Evolutionary conservation across 2,888 invertebrate genomes (phyloP).

Genomic region (Ectropis crepuscularia): DNA sequence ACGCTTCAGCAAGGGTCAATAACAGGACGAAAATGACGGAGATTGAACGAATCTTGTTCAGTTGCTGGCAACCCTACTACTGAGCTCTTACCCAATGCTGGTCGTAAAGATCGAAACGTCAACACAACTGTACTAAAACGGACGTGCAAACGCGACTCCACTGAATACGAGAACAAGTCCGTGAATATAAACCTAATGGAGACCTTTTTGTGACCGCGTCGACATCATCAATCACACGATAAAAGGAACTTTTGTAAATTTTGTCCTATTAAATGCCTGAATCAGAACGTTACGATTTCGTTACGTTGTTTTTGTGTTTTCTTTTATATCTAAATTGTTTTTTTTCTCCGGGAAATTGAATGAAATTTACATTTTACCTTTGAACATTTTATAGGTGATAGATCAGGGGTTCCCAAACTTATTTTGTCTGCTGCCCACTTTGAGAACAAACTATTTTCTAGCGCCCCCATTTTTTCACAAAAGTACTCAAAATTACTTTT

Average conservation of each 20-base stretch:
- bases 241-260: conserved; percentile 7
- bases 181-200: conserved; percentile 18
- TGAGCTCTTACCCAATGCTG: conserved; percentile 12
- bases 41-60: background rate
- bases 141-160: conserved; percentile 17
- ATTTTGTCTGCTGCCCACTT: no score
- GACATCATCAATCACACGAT: conserved; percentile 1
- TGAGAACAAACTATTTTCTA: no score
- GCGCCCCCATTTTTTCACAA: no score
- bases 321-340: no score
- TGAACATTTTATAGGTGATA: no score
- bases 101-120: conserved; percentile 23
- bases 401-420: no score
- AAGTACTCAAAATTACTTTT: no score
- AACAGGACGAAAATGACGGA: no score
- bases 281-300: background rate
- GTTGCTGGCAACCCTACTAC: conserved; percentile 9
- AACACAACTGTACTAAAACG: conserved; percentile 21
- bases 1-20: background rate
- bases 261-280: background rate
- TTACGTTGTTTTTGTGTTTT: background rate
- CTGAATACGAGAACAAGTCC: conserved; percentile 12
- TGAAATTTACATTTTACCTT: no score
- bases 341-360: no score
- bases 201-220: conserved; percentile 5